A percentile compares a stretch with the other conserved stretches of the same genome.
phyloP scores from a whole-genome alignment of 2,113 vertebrate species.

The Platichthys flesus region DNA sequence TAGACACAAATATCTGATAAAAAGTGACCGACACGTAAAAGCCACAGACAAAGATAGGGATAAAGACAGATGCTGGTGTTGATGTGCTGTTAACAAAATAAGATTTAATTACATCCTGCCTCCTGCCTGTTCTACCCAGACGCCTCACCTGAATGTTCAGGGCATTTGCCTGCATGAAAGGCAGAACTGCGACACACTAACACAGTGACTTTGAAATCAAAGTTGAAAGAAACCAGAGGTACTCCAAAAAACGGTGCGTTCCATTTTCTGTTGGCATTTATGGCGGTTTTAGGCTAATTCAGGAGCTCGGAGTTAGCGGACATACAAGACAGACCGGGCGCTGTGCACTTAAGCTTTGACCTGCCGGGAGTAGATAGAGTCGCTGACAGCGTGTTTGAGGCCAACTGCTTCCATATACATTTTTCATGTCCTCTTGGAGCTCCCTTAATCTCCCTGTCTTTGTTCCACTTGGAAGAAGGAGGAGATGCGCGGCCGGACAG shows the following conservation, averaged over 20 bases:
- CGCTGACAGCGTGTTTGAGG: constrained; percentile 45
- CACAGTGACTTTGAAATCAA: not conserved
- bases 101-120: too few relatives aligned
- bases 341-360: constrained; percentile 53
- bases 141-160: too few relatives aligned
- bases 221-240: not conserved
- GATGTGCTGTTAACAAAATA: too few relatives aligned
- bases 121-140: too few relatives aligned
- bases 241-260: not conserved
- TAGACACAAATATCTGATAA: too few relatives aligned
- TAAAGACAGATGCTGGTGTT: too few relatives aligned
- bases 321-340: constrained; percentile 27
- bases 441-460: constrained; percentile 47
- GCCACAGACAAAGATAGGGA: too few relatives aligned
- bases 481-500: constrained; percentile 18
- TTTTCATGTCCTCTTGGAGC: constrained; percentile 57
- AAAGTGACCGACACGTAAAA: too few relatives aligned
- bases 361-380: constrained; percentile 42
- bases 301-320: constrained; percentile 33
- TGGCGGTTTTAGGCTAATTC: constrained; percentile 26
- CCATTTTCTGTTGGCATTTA: constrained; percentile 5
- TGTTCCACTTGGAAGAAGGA: constrained; percentile 36
- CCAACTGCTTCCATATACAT: constrained; percentile 73
- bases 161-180: too few relatives aligned
- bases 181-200: not conserved